Base-by-base conservation (phyloP, 1,140 invertebrate genomes). In the Apis laboriosa region DNA sequence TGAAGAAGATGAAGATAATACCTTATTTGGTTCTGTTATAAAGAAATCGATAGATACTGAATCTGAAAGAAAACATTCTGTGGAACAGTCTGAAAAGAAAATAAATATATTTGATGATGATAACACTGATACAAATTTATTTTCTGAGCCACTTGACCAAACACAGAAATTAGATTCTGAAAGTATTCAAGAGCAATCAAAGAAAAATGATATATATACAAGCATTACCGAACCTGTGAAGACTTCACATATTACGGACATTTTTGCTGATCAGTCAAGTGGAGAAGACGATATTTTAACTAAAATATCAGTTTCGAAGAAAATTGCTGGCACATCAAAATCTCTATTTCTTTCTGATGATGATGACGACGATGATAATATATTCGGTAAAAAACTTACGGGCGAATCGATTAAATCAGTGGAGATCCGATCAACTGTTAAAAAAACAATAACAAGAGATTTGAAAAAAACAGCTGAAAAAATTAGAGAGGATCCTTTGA, bases 381-480 rank as follows among this genome's bases (percentile, higher is more conserved):
- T 92, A 67, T 93, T 93, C 76, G 83, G 83, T 9, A 93, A 86
- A 15, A 67, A 77, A 24, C 43, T 84, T 11, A 70, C 83, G 34
- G 86, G 60, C 15, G 80, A 55, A 13, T 43, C 34, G 28, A 77
- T 80, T 17, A 72, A 58, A 2, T 8, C 78, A 9, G 79, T 24
- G 2, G 75, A 70, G 51, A 74, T 53, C 19, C 90, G 86, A 51
- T 51, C 77, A 12, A 63, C 72, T 2, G 43, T 88, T 9, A 93
- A 92, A 74, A 94, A 93, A 81, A 55, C 91, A 4, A 75, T 92
- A 9, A 93, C 90, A 0, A 93, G 88, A 61, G 92, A 94, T 73
- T 68, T 94, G 43, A 94, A 91, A 61, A 94, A 93, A 87, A 94
- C 92, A n/a, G 92, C 90, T 9, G 91, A 94, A 72, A 92, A 91